Evolutionary conservation across 1,140 invertebrate species (phyloP).

Genomic region (Battus philenor): DNA sequence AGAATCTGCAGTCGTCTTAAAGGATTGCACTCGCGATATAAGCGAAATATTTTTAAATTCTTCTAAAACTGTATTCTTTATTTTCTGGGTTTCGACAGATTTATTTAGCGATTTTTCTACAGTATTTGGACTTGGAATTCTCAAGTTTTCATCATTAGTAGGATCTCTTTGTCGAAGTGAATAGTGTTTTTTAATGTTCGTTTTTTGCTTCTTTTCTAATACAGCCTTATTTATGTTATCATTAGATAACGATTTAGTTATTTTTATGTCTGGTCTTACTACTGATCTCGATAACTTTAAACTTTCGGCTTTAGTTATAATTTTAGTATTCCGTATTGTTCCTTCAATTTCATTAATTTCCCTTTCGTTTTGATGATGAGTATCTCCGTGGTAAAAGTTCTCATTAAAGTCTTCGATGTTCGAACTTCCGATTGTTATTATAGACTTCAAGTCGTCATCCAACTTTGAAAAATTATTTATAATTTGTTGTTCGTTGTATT

Average conservation of each 20-base stretch:
- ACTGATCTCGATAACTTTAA: slow-evolving; percentile 42
- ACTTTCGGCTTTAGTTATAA: slow-evolving; percentile 65
- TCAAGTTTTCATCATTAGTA: slow-evolving; percentile 40
- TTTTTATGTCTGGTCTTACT: slow-evolving; percentile 45
- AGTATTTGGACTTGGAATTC: slow-evolving; percentile 53
- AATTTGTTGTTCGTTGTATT: slow-evolving; percentile 41
- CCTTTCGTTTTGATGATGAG: slow-evolving; percentile 65
- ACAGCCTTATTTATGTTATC: slow-evolving; percentile 51
- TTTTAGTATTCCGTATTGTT: slow-evolving; percentile 66
- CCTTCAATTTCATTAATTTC: slow-evolving; percentile 73
- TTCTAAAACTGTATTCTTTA: slow-evolving; percentile 34
- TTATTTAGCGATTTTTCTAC: slow-evolving; percentile 41
- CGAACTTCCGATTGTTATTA: slow-evolving; percentile 63
- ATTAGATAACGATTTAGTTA: slow-evolving; percentile 56
- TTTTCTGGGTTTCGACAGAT: slow-evolving; percentile 16
- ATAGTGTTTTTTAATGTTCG: slow-evolving; percentile 69
- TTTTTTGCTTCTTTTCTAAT: slow-evolving; percentile 42
- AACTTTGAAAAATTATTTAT: slow-evolving; percentile 57
- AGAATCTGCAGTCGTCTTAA: slow-evolving; percentile 62
- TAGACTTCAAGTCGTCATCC: slow-evolving; percentile 68
- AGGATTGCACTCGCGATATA: slow-evolving; percentile 63
- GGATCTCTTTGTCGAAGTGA: slow-evolving; percentile 71
- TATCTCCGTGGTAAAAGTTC: slow-evolving; percentile 46
- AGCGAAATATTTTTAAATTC: slow-evolving; percentile 49
- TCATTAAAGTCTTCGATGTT: slow-evolving; percentile 50